phyloP scores from a whole-genome alignment of 2,797 vertebrate genomes.

The Knipowitschia caucasica region DNA sequence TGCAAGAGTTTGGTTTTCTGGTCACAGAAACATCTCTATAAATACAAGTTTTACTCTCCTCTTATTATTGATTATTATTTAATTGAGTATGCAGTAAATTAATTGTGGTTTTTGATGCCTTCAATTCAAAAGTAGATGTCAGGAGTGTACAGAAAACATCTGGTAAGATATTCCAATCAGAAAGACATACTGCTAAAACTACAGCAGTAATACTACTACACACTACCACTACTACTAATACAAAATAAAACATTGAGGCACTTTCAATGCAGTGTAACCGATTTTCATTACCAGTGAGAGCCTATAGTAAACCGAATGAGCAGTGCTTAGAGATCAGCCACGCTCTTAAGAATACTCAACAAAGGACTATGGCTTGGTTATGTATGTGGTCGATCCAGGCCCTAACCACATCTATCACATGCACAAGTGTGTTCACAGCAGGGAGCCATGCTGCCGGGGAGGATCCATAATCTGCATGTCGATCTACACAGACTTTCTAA shows the following conservation, averaged over 20 bases:
- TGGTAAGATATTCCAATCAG: neutral
- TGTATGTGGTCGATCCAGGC: neutral
- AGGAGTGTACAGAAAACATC: neutral
- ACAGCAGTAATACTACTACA: neutral
- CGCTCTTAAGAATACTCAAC: neutral
- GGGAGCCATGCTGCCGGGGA: neutral
- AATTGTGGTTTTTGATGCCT: neutral
- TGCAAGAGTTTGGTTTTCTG: neutral
- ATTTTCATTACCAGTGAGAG: neutral
- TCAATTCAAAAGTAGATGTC: neutral
- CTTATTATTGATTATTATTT: neutral
- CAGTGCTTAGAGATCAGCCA: neutral
- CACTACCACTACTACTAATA: neutral
- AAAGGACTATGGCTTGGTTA: neutral
- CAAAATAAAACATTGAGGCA: neutral
- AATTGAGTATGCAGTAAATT: constrained; percentile 1
- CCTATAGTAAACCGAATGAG: neutral
- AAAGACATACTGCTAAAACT: neutral
- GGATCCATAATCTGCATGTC: constrained; percentile 7
- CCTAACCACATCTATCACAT: constrained; percentile 9
- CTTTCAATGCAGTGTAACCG: neutral
- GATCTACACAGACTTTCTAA: neutral
- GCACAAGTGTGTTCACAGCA: constrained; percentile 8
- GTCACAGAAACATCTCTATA: constrained; percentile 3
- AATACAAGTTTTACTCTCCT: neutral